These are phyloP conservation scores for Isurus oxyrinchus DNA, from an alignment of 2,113 vertebrate genomes.

Conservation along the genomic window DNA sequence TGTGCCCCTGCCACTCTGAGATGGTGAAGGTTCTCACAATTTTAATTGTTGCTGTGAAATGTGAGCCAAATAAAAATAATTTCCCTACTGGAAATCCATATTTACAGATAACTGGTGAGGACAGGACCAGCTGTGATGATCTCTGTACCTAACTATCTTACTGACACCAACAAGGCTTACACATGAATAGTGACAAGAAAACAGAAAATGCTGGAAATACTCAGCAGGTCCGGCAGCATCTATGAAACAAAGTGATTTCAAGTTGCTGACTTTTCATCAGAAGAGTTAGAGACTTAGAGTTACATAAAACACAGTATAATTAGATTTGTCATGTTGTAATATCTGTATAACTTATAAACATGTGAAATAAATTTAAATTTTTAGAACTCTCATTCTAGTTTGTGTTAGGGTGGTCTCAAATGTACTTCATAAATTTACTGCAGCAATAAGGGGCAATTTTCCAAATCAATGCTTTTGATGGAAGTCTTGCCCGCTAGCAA, in stretches of 20 bases:
- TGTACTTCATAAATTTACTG: not conserved
- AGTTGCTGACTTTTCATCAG: no score
- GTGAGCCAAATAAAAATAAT: not conserved
- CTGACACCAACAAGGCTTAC: no score
- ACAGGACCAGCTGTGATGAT: no score
- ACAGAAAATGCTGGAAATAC: no score
- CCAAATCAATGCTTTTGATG: not conserved
- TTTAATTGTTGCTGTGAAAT: not conserved
- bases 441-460: not conserved
- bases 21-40: not conserved
- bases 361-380: not conserved
- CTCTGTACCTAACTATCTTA: no score
- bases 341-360: not conserved
- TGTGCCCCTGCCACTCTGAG: not conserved
- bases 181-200: no score
- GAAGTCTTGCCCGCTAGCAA: not conserved
- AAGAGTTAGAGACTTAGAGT: no score
- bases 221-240: no score
- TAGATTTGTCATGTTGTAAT: not conserved
- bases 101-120: no score
- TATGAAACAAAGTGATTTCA: no score
- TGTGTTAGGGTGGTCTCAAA: not conserved
- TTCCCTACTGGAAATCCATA: no score
- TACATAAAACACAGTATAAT: not conserved
- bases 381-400: not conserved